phyloP scores from a whole-genome alignment of 1,140 invertebrate species.

The Drosophila subobscura region DNA sequence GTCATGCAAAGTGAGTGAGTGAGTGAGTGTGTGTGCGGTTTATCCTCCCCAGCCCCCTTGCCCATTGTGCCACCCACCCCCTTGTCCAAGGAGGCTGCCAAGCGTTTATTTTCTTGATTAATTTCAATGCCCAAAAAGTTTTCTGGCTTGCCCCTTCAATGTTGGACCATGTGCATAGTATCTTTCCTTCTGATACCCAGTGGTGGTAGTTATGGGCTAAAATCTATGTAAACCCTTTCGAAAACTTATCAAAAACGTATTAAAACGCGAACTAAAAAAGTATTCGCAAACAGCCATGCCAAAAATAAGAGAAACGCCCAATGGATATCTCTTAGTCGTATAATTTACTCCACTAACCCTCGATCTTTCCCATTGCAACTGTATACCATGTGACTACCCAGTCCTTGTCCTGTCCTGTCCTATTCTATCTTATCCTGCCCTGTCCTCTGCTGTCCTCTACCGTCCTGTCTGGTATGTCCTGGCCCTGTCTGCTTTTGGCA shows the following conservation, averaged over 20 bases:
- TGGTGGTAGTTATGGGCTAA: too few relatives aligned
- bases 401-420: too few relatives aligned
- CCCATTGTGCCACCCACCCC: background rate
- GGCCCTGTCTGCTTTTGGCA: slow-evolving; percentile 68
- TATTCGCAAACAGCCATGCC: too few relatives aligned
- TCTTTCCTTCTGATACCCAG: slow-evolving; percentile 19
- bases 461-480: slow-evolving; percentile 26
- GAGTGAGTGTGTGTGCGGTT: slow-evolving; percentile 29
- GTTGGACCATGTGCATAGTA: slow-evolving; percentile 26
- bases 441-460: slow-evolving; percentile 23
- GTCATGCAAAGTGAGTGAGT: slow-evolving; percentile 62
- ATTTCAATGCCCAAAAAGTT: slow-evolving; percentile 71
- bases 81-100: slow-evolving; percentile 64
- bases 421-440: background rate
- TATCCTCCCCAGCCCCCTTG: background rate
- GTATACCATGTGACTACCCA: too few relatives aligned
- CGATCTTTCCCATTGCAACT: too few relatives aligned
- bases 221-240: too few relatives aligned
- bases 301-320: too few relatives aligned
- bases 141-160: slow-evolving; percentile 14
- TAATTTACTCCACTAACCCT: too few relatives aligned
- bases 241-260: too few relatives aligned
- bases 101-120: slow-evolving; percentile 82
- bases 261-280: too few relatives aligned
- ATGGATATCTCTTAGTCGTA: too few relatives aligned